phyloP scores from a whole-genome alignment of 2,888 invertebrate species.

The Poecilus cupreus region DNA sequence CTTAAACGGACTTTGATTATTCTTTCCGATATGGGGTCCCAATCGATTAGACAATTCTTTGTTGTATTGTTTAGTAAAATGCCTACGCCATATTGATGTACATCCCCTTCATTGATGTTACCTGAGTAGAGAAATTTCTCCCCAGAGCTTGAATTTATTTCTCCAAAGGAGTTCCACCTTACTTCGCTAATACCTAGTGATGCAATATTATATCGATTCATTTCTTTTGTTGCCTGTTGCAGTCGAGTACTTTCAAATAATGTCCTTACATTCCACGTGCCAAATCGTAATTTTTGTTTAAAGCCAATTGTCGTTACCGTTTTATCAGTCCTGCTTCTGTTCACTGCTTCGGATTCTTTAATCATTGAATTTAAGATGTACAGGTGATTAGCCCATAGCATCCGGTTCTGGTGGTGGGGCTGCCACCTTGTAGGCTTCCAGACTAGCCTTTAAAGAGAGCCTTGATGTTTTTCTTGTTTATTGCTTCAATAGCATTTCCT shows the following conservation, averaged over 20 bases:
- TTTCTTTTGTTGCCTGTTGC: background rate
- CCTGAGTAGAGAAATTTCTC: background rate
- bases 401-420: background rate
- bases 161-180: background rate
- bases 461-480: background rate
- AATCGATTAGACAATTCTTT: background rate
- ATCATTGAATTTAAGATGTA: background rate
- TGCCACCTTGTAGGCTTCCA: conserved; percentile 5
- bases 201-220: background rate
- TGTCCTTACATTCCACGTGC: conserved; percentile 8
- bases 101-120: background rate
- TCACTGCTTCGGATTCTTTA: conserved; percentile 7
- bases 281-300: conserved; percentile 2
- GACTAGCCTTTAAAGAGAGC: background rate
- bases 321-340: background rate
- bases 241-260: background rate
- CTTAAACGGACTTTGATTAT: background rate
- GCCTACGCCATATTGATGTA: background rate
- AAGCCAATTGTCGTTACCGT: background rate
- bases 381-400: background rate
- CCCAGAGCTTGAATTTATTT: background rate
- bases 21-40: background rate
- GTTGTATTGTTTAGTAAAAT: background rate
- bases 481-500: background rate
- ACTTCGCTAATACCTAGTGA: background rate